Base-by-base conservation (phyloP, 2,113 vertebrate genomes). In the Conger conger region DNA sequence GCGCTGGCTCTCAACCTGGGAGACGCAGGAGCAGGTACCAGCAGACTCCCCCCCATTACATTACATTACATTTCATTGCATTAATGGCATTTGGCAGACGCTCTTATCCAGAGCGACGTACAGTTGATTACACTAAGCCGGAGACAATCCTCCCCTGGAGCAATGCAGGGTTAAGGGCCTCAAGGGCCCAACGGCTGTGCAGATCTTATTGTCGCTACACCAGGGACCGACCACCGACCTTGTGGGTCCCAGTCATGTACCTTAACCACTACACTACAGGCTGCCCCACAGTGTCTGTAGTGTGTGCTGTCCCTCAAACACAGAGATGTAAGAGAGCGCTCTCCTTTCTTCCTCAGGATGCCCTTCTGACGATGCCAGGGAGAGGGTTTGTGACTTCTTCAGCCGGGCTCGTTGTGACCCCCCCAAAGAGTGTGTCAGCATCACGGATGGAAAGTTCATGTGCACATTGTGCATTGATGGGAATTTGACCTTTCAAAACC, bases 381-480 rank as follows among this genome's bases (percentile, higher is more conserved):
- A 73, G 68, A 23, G 3, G 42, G 60, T 87, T 42, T 60, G 40
- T 36, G 40, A 81, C 2, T 18, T 80, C 73, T 86, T 86, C n/a
- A 5, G 7, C 18, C 13, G 17, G 36, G 53, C 16, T 30, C 63
- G 36, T 38, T 86, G 77, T 63, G 60, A 3, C 7, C 38, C 30
- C 27, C 84, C 87, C 16, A 13, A 60, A n/a, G 87, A 87, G 20
- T 6, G 18, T 42, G 0, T 1, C 9, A 4, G 35, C 30, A 11
- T n/a, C 27, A 37, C 77, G 40, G 27, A 87, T 45, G 81, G 36
- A 16, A 87, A 37, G 35, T 30, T 68, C 53, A 0, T 1, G 16
- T 91, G 87, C 82, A 90, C 84, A 42, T 86, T 92, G 38, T 78
- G n/a, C 35, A 79, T 91, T 33, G 68, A 15, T n/a, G 88, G 88